Evolutionary conservation across 2,797 vertebrate genomes (phyloP).

Genomic region (Spea hammondii): DNA sequence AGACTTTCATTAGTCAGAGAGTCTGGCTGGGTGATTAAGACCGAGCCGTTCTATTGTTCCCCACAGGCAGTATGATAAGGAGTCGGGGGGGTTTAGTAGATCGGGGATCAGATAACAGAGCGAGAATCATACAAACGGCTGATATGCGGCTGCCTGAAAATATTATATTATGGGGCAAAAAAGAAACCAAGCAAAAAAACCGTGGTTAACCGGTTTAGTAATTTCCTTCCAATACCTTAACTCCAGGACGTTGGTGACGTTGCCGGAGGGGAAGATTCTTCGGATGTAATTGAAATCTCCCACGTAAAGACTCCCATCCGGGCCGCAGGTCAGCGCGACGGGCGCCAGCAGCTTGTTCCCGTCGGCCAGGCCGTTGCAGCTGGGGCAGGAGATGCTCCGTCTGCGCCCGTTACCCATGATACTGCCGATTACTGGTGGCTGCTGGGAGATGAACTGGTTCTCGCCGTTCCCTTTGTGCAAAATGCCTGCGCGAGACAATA

Average conservation of each 20-base stretch:
- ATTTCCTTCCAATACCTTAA: constrained; percentile 77
- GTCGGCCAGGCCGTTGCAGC: constrained; percentile 96
- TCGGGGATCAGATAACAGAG: too few species aligned
- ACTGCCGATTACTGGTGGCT: constrained; percentile 93
- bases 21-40: too few species aligned
- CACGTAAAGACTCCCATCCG: constrained; percentile 94
- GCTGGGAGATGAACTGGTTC: constrained; percentile 97
- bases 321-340: constrained; percentile 87
- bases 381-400: constrained; percentile 96
- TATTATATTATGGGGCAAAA: too few species aligned
- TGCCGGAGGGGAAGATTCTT: constrained; percentile 94
- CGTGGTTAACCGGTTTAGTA: too few species aligned
- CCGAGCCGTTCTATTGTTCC: too few species aligned
- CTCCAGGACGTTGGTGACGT: constrained; percentile 95
- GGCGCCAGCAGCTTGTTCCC: constrained; percentile 97
- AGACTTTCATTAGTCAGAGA: too few species aligned
- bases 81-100: too few species aligned
- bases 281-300: constrained; percentile 98
- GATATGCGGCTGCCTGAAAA: too few species aligned
- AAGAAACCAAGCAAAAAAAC: too few species aligned
- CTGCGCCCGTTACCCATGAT: constrained; percentile 95
- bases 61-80: too few species aligned
- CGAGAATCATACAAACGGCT: too few species aligned
- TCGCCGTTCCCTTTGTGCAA: constrained; percentile 97
- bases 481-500: constrained; percentile 76